A percentile compares a stretch with the other conserved stretches of the same genome.
phyloP scores from a whole-genome alignment of 2,888 invertebrate species.

The Argyresthia albistria region DNA sequence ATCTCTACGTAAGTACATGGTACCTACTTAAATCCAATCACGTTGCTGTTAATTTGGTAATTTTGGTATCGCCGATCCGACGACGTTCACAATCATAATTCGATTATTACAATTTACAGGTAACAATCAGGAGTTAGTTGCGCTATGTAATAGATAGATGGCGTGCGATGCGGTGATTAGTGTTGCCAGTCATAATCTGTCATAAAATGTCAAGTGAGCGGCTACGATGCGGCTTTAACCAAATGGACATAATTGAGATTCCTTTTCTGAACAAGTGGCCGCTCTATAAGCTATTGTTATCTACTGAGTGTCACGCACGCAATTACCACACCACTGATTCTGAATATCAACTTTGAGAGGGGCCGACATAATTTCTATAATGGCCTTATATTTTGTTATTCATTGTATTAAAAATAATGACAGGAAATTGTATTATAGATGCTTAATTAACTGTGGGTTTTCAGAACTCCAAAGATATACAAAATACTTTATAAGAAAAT shows the following conservation, averaged over 20 bases:
- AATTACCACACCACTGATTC: slow-evolving; percentile 35
- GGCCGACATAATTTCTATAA: slow-evolving; percentile 25
- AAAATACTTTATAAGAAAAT: too few species aligned
- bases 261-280: slow-evolving; percentile 43
- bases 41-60: slow-evolving; percentile 5
- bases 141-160: slow-evolving; percentile 60
- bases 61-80: slow-evolving; percentile 25
- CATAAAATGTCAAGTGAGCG: slow-evolving; percentile 57
- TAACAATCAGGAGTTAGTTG: slow-evolving; percentile 39
- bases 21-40: too few species aligned
- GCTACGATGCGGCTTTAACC: slow-evolving; percentile 42
- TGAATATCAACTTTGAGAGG: slow-evolving; percentile 24
- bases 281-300: slow-evolving; percentile 39
- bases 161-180: slow-evolving; percentile 57
- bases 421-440: slow-evolving; percentile 14
- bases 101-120: slow-evolving; percentile 53
- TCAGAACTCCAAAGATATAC: too few species aligned
- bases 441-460: too few species aligned
- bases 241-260: slow-evolving; percentile 43
- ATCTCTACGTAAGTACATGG: too few species aligned
- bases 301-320: slow-evolving; percentile 47
- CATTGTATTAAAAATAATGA: slow-evolving; percentile 21
- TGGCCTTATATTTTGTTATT: slow-evolving; percentile 23
- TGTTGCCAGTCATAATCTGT: slow-evolving; percentile 57
- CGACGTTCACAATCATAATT: slow-evolving; percentile 40